Evolutionary conservation across 2,888 invertebrate genomes (phyloP).

Genomic region (Cephus runcator): DNA sequence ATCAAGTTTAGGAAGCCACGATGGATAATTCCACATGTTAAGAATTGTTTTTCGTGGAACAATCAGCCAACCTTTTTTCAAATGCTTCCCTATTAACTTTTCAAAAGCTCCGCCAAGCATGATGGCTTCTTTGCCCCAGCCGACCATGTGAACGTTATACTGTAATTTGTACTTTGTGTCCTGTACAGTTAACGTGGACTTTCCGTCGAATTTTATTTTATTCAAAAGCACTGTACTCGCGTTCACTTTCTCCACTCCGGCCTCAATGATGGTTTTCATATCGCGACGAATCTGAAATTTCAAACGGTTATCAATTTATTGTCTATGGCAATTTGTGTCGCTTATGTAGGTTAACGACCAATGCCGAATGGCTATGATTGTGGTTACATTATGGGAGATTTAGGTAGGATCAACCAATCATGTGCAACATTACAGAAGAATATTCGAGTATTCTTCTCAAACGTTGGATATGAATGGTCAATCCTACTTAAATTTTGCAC

Average conservation of each 20-base stretch:
- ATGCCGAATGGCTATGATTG: background rate
- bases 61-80: constrained; percentile 68
- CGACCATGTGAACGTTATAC: constrained; percentile 61
- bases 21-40: constrained; percentile 42
- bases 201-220: constrained; percentile 44
- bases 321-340: background rate
- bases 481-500: background rate
- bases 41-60: constrained; percentile 66
- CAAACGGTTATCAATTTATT: background rate
- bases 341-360: background rate
- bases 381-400: no score
- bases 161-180: constrained; percentile 42
- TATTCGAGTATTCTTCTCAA: background rate
- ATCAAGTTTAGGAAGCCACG: constrained; percentile 43
- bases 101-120: constrained; percentile 69
- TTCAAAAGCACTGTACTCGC: constrained; percentile 39
- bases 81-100: constrained; percentile 64
- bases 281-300: constrained; percentile 42
- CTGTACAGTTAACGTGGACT: constrained; percentile 36
- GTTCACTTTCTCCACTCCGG: constrained; percentile 41
- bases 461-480: no score
- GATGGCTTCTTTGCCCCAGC: constrained; percentile 72
- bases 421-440: no score
- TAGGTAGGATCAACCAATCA: no score
- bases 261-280: constrained; percentile 39